These are phyloP conservation scores for Dolichotis patagonum DNA, from an alignment of 2,113 vertebrate species.

Conservation along the genomic window DNA sequence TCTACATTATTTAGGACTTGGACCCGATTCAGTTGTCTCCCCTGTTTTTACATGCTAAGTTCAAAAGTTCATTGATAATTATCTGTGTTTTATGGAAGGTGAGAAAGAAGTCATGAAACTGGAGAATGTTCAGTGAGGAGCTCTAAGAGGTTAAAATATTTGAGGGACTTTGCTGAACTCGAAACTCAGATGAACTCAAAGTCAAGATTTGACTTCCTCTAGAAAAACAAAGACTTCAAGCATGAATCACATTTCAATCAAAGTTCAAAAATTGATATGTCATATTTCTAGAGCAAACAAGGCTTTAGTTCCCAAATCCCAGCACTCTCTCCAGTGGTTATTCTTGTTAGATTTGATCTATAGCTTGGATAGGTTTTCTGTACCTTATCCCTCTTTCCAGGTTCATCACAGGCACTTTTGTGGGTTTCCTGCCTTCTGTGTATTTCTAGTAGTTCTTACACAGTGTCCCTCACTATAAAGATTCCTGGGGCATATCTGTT, in stretches of 20 bases:
- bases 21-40: neutral
- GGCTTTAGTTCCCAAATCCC: neutral
- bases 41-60: conserved; percentile 22
- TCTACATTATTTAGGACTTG: neutral
- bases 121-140: neutral
- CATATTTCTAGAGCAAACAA: neutral
- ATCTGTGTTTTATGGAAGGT: neutral
- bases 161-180: neutral
- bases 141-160: neutral
- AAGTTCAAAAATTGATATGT: neutral
- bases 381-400: neutral
- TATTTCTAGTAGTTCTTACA: neutral
- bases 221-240: neutral
- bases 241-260: neutral
- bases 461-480: neutral
- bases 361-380: neutral
- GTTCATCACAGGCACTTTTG: neutral
- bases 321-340: neutral
- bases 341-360: conserved; percentile 16
- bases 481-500: conserved; percentile 4
- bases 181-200: neutral
- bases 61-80: conserved; percentile 9
- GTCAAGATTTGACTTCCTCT: neutral
- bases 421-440: neutral
- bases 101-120: neutral